A percentile compares a stretch with the other conserved stretches of the same genome.
Evolutionary conservation across 2,797 vertebrate species (phyloP).

Genomic region (Platalea minor): DNA sequence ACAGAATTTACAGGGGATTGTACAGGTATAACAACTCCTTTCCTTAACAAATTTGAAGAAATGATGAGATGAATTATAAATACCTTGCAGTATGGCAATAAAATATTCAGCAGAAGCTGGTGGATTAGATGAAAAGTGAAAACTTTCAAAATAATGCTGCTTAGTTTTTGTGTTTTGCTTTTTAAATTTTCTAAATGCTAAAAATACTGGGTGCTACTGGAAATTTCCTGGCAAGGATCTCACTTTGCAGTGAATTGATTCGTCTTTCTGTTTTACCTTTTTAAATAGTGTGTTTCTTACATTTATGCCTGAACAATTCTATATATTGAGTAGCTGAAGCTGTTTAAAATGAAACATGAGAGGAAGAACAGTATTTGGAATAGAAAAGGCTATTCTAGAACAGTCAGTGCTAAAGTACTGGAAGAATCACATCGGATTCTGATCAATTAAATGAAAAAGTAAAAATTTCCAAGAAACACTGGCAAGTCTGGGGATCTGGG

Average conservation of each 20-base stretch:
- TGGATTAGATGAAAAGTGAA: constrained; percentile 34
- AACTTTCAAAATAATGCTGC: constrained; percentile 21
- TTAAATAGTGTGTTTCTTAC: not conserved
- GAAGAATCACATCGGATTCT: not conserved
- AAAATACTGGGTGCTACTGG: constrained; percentile 10
- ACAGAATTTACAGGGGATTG: not conserved
- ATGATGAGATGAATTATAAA: constrained; percentile 45
- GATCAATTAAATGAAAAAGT: not conserved
- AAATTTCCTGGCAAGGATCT: constrained; percentile 20
- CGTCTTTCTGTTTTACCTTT: constrained; percentile 26
- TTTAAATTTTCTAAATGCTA: constrained; percentile 5
- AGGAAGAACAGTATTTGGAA: not conserved
- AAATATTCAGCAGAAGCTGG: constrained; percentile 44
- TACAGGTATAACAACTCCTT: not conserved
- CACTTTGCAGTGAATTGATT: constrained; percentile 7
- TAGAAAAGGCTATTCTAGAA: not conserved
- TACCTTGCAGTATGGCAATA: constrained; percentile 16
- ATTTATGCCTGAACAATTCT: constrained; percentile 21
- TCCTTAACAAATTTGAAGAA: constrained; percentile 15
- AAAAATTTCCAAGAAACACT: not conserved
- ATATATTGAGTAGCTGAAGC: not conserved
- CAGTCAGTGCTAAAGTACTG: not conserved
- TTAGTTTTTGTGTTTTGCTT: constrained; percentile 11
- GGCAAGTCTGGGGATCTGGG: not conserved
- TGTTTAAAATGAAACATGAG: constrained; percentile 11